A percentile compares a stretch with the other conserved stretches of the same genome.
These are phyloP conservation scores for Dysidea cf. avara DNA, from an alignment of 37 sponge, comb jelly and placozoan genomes.

Conservation along the genomic window DNA sequence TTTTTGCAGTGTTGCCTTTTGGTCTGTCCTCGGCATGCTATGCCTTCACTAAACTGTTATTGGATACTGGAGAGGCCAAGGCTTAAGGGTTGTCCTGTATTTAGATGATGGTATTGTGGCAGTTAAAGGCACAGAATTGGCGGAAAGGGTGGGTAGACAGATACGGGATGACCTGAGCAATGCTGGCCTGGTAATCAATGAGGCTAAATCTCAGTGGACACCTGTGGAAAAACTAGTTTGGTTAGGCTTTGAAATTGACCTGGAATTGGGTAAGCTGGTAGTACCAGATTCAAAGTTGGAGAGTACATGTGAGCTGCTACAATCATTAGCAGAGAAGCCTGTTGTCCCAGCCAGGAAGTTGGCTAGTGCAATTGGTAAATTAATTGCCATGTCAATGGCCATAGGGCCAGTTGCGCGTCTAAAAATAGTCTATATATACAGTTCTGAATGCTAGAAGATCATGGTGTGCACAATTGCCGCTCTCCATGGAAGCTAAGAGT, in stretches of 20 bases:
- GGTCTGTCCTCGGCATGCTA: too few relatives aligned
- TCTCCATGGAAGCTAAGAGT: too few relatives aligned
- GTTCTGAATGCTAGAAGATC: not conserved
- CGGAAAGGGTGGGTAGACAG: not conserved
- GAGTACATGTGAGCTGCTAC: too few relatives aligned
- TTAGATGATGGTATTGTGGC: too few relatives aligned
- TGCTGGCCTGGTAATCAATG: conserved; percentile 11
- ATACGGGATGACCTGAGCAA: not conserved
- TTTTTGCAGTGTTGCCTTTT: conserved; percentile 11
- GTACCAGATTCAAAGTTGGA: too few relatives aligned
- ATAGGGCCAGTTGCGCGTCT: conserved; percentile 18
- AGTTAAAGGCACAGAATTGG: not conserved
- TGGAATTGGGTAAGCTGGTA: conserved; percentile 1
- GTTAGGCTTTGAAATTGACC: conserved; percentile 10
- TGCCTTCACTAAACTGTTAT: conserved; percentile 27
- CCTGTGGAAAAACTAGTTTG: not conserved
- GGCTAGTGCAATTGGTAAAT: too few relatives aligned
- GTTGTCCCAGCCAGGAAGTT: too few relatives aligned
- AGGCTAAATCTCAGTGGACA: not conserved
- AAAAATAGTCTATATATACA: conserved; percentile 17
- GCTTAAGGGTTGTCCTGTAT: too few relatives aligned
- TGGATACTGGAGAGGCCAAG: conserved; percentile 3
- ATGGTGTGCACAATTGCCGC: too few relatives aligned
- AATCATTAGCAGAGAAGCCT: too few relatives aligned
- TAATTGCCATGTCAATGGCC: conserved; percentile 19